Percentiles rank a stretch among this genome's conserved stretches.
These are phyloP conservation scores for Syngnathoides biaculeatus DNA, from an alignment of 2,113 vertebrate species.

Conservation along the genomic window DNA sequence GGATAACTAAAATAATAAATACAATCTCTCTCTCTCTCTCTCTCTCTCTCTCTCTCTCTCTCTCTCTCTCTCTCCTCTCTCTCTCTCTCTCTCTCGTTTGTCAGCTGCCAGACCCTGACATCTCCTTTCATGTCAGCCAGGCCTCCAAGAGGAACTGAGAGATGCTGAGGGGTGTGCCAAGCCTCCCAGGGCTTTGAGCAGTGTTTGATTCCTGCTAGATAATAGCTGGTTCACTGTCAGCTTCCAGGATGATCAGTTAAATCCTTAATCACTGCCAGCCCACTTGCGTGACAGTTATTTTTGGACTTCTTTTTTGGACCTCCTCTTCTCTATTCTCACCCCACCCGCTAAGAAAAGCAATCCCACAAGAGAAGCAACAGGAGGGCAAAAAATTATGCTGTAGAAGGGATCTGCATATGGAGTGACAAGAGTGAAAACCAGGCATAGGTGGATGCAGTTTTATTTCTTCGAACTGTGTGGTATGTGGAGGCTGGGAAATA, in stretches of 20 bases:
- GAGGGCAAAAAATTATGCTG: background rate
- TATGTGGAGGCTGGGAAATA: conserved; percentile 7
- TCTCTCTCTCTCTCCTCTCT: conserved; percentile 47
- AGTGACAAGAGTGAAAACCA: conserved; percentile 13
- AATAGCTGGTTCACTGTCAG: conserved; percentile 99
- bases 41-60: conserved; percentile 56
- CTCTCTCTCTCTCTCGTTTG: conserved; percentile 74
- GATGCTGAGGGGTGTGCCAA: conserved; percentile 60
- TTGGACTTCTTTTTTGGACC: conserved; percentile 70
- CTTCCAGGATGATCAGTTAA: conserved; percentile 98
- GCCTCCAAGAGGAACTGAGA: conserved; percentile 69
- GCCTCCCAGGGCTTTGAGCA: conserved; percentile 94
- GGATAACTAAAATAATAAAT: background rate
- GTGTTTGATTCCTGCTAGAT: conserved; percentile 99
- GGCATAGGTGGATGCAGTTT: conserved; percentile 7
- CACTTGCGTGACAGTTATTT: conserved; percentile 89
- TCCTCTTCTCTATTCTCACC: conserved; percentile 61
- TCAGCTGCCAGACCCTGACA: conserved; percentile 98
- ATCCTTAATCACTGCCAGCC: conserved; percentile 99
- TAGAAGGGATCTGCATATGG: conserved; percentile 20
- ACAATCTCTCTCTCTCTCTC: conserved; percentile 56
- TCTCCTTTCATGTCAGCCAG: conserved; percentile 99
- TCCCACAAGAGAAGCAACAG: conserved; percentile 47
- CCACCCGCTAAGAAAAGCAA: conserved; percentile 69
- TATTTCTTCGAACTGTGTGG: conserved; percentile 3